Conservation (phyloP, 2,888 invertebrate genomes). For the Chironomus riparius region DNA sequence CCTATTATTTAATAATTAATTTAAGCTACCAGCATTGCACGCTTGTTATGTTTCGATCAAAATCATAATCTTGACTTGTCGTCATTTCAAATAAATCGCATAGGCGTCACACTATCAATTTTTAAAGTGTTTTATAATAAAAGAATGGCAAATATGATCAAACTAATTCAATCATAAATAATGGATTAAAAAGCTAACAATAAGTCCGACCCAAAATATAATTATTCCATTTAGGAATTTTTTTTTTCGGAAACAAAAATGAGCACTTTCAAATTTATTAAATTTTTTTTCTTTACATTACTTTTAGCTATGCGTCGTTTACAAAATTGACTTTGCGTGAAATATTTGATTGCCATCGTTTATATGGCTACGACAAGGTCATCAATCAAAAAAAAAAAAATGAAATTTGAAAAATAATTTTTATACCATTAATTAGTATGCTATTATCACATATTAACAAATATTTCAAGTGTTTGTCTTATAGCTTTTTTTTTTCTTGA, state of each 20-base stretch:
- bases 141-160: background rate
- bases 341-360: background rate
- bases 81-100: background rate
- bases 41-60: background rate
- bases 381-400: background rate
- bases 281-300: background rate
- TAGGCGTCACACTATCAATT: background rate
- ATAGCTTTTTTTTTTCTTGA: background rate
- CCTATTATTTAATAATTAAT: background rate
- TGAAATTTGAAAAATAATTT: background rate
- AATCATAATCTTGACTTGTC: background rate
- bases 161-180: background rate
- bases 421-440: background rate
- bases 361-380: background rate
- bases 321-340: background rate
- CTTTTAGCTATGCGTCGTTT: background rate
- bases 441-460: background rate
- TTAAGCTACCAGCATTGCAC: background rate
- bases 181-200: background rate
- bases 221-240: background rate
- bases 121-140: background rate
- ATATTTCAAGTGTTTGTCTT: background rate
- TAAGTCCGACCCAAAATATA: background rate
- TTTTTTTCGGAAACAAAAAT: background rate
- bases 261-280: background rate